phyloP scores from a whole-genome alignment of 2,113 vertebrate species.

The Pachycephala philippinensis region DNA sequence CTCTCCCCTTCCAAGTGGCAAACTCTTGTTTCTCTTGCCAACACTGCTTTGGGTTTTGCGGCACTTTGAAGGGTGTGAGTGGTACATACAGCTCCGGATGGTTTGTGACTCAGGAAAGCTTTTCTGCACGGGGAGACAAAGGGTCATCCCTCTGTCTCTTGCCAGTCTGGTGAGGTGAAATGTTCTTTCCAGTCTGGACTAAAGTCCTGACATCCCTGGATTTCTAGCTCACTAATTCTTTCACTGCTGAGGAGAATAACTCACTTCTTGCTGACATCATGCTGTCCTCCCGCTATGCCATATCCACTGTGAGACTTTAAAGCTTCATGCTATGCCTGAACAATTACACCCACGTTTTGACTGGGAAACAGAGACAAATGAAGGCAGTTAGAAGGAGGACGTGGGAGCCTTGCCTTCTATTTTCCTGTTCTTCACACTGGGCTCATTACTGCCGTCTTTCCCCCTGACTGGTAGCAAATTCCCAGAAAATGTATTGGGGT shows the following conservation, averaged over 20 bases:
- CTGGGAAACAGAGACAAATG: slow-evolving; percentile 32
- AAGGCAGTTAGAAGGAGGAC: slow-evolving; percentile 1
- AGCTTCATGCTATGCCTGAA: slow-evolving; percentile 26
- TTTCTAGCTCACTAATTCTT: neutral
- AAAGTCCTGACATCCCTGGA: neutral
- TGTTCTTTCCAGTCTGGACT: neutral
- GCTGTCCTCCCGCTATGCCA: neutral
- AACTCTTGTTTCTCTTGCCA: neutral
- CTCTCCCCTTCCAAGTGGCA: neutral
- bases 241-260: neutral
- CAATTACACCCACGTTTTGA: slow-evolving; percentile 46
- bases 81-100: neutral
- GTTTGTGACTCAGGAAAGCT: neutral
- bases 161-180: neutral
- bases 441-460: neutral
- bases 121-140: neutral
- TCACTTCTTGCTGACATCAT: slow-evolving; percentile 33
- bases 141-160: neutral
- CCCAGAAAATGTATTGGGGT: neutral
- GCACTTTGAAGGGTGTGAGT: neutral
- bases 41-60: neutral
- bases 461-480: neutral
- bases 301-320: slow-evolving; percentile 11
- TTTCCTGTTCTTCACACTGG: neutral
- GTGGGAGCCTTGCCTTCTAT: neutral